Percentiles rank a stretch among this genome's conserved stretches.
phyloP scores from a whole-genome alignment of 2,113 vertebrate species.

The Tinamus guttatus region DNA sequence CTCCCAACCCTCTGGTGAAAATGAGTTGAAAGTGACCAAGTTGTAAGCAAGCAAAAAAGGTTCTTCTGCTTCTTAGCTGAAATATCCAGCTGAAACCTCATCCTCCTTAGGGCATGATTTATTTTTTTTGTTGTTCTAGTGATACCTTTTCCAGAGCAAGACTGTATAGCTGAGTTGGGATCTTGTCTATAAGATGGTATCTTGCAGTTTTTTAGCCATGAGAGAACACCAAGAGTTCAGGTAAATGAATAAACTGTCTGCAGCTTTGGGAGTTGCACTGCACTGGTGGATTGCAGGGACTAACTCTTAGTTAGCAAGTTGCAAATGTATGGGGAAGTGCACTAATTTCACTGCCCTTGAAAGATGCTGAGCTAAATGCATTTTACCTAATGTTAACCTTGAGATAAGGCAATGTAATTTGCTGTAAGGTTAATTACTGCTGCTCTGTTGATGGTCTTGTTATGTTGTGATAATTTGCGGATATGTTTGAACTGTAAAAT shows the following conservation, averaged over 20 bases:
- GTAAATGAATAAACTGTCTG: not conserved
- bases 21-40: not conserved
- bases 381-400: slow-evolving; percentile 45
- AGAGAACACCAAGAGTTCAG: not conserved
- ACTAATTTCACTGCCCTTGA: not conserved
- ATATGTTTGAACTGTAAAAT: slow-evolving; percentile 17
- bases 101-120: not conserved
- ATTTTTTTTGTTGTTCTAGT: not conserved
- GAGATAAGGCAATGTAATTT: slow-evolving; percentile 6
- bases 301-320: not conserved
- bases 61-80: not conserved
- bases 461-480: slow-evolving; percentile 9
- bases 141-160: not conserved
- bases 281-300: not conserved
- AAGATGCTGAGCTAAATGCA: not conserved
- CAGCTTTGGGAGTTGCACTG: not conserved
- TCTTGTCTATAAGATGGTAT: not conserved
- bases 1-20: not conserved
- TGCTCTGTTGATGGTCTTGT: not conserved
- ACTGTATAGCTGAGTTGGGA: not conserved
- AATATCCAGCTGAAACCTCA: not conserved
- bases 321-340: not conserved
- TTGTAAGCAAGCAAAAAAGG: not conserved
- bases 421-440: slow-evolving; percentile 1
- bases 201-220: not conserved